Evolutionary conservation across 1,140 invertebrate species (phyloP), one percentile per base, ranked within the genome.

Genomic region (Nixonia krombeini): DNA sequence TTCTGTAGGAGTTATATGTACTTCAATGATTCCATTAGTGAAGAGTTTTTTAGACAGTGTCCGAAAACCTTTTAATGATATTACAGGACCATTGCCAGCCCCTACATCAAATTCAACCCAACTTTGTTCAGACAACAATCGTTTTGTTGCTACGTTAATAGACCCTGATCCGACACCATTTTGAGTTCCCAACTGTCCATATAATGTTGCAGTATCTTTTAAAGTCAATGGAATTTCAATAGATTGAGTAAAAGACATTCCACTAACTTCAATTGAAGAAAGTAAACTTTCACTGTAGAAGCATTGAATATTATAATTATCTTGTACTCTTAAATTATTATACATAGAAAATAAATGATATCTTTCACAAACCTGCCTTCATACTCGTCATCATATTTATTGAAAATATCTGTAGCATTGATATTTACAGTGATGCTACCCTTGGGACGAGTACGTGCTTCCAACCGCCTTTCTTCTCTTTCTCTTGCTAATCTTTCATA

Each of bases 371-470:
- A 58, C 66, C 64, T 69, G 1, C 76, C 67, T 8, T 88, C 87
- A 78, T 89, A 89, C 53, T 91, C 88, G 70, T 93, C 90, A 72
- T 92, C 90, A 74, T 94, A 93, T 62, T 88, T 89, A 70, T 90
- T 92, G 86, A 99, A 99, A 52, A 98, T 81, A 80, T 98, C 95
- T 4, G 95, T 96, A 1, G 96, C 96, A 89, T 98, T 96, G 9
- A 98, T 89, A 68, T 92, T 92, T 18, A 98, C 89, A 26, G 91
- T 94, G 12, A 98, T 89, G 49, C 90, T 91, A 9, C 95, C 94
- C 72, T 91, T 92, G 0, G 96, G 96, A 87, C 98, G 97, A 0
- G 96, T 97, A 53, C 91, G 88, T 72, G 94, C 92, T 65, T 96
- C 91, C 12, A 98, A 85, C 38, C 90, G 87, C 63, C 93, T 87